Evolutionary conservation across 2,888 invertebrate species (phyloP).

Genomic region (Macropis europaea): DNA sequence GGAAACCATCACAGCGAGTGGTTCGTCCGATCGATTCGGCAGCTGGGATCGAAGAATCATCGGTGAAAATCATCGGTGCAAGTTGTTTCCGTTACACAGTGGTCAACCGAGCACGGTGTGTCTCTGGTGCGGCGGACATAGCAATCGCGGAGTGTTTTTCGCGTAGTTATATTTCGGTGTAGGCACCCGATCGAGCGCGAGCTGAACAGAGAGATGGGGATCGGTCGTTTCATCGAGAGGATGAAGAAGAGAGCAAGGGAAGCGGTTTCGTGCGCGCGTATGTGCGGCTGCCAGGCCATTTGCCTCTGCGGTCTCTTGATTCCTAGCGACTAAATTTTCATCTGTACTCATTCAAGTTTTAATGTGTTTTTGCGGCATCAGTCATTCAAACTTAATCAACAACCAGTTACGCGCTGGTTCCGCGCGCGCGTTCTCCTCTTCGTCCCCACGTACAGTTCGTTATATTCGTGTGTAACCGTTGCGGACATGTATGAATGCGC

Average conservation of each 20-base stretch:
- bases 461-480: neutral
- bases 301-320: slow-evolving; percentile 79
- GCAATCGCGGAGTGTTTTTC: slow-evolving; percentile 71
- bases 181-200: slow-evolving; percentile 63
- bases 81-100: slow-evolving; percentile 65
- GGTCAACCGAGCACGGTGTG: slow-evolving; percentile 62
- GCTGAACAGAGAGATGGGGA: slow-evolving; percentile 41
- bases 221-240: slow-evolving; percentile 5
- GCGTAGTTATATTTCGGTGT: slow-evolving; percentile 71
- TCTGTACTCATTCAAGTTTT: slow-evolving; percentile 79
- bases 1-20: neutral
- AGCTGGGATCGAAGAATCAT: slow-evolving; percentile 40
- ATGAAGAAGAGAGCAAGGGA: slow-evolving; percentile 27
- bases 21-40: slow-evolving; percentile 17
- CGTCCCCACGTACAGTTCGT: slow-evolving; percentile 47
- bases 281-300: slow-evolving; percentile 76
- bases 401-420: slow-evolving; percentile 69
- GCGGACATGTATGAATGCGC: no score
- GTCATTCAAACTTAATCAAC: slow-evolving; percentile 80
- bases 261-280: slow-evolving; percentile 60
- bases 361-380: slow-evolving; percentile 80
- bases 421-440: slow-evolving; percentile 30
- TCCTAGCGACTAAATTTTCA: slow-evolving; percentile 79
- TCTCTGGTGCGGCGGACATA: slow-evolving; percentile 58
- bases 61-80: slow-evolving; percentile 54